Evolutionary conservation across 1,140 invertebrate species (phyloP), one percentile per base, ranked within the genome.

Genomic region (Atopsyche davidsoni): DNA sequence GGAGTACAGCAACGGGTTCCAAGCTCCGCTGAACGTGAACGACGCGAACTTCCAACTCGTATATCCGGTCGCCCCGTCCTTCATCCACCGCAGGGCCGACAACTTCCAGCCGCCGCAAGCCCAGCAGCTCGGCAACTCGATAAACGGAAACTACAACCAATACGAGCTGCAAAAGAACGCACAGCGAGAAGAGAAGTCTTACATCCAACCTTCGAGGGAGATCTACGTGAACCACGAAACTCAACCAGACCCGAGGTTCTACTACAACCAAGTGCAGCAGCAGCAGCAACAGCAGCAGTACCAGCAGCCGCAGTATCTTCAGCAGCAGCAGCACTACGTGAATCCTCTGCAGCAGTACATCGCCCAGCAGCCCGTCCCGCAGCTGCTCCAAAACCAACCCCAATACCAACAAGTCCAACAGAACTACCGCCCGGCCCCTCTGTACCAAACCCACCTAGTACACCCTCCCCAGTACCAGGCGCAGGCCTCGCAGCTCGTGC

Each of bases 81-180:
- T 38, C 3, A 55, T 58, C 9, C 50, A 66, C 45, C 63, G 71
- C 18, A 47, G 65, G 25, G 69, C 68, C 11, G 65, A 71, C 50
- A 46, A 63, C 36, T 60, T 62, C 52, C 50, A 60, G 16, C 54
- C 61, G 10, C 55, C 64, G 2, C 40, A 60, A n/a, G 56, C 61
- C 34, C 70, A 68, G 54, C 63, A 64, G 23, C 42, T 66, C n/a
- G n/a, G 24, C 57, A n/a, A n/a, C n/a, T n/a, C n/a, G n/a, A n/a
- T n/a, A n/a, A n/a, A 9, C 17, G 3, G 16, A n/a, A n/a, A n/a
- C n/a, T n/a, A n/a, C n/a, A n/a, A n/a, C 22, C 24, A 44, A 23
- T 32, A 28, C 4, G 14, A 34, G 3, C 19, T 16, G 16, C 25
- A 41, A n/a, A 50, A 55, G 34, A 31, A 36, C 23, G 13, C 28